Base-by-base conservation (phyloP, 2,797 vertebrate species). In the Cynopterus sphinx region DNA sequence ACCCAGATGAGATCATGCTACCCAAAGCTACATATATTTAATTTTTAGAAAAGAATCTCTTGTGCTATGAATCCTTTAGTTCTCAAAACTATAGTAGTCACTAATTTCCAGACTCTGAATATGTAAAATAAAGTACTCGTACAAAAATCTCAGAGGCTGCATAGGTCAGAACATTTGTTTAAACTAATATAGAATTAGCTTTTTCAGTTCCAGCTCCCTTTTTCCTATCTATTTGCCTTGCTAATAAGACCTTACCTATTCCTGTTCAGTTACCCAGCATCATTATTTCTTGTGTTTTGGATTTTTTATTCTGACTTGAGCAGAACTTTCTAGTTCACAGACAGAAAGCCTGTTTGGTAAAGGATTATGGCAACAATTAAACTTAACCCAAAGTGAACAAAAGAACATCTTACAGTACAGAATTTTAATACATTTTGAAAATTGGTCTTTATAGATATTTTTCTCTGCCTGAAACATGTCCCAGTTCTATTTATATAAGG, bases 31-130 rank as follows among this genome's bases (percentile, higher is more conserved):
- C 53, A 3, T 71, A 46, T 68, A 55, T 31, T 57, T 88, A 46
- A 0, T 73, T 74, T 95, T 96, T 67, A 85, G 67, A 61, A 97
- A 96, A 97, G 81, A 87, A 2, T 63, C 31, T 63, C 33, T 79
- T 59, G 88, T 96, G 94, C 73, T 17, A 0, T 49, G 53, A 91
- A 89, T 77, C 89, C 83, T 89, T 87, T 96, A 46, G 46, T 65
- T 96, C 82, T 98, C 96, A 96, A 97, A 97, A 97, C 55, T 78
- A 19, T 8, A 11, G 86, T 61, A 95, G 57, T 4, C 70, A 75
- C 97, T 96, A 83, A 96, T 98, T 97, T 97, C 91, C 96, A 94
- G 68, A 90, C 74, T 95, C 79, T 92, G 95, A 93, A 57, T 90
- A 82, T 79, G 87, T 28, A 79, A 97, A 98, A 36, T 16, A 85